Base-by-base conservation (phyloP, 2,797 vertebrate genomes). In the Fistularia commersonii region DNA sequence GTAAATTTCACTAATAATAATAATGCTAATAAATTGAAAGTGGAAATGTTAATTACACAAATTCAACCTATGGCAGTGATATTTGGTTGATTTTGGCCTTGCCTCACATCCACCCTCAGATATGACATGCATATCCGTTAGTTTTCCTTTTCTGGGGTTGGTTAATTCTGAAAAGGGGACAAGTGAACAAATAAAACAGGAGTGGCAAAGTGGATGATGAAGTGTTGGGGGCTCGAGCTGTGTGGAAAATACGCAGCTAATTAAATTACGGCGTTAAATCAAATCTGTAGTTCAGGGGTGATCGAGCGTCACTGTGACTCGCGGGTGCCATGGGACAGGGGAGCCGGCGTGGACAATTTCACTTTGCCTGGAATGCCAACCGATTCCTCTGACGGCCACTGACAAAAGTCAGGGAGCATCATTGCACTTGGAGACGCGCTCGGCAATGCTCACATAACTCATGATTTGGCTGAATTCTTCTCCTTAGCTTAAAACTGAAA, bases 221-320 rank as follows among this genome's bases (percentile, higher is more conserved):
- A 73, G 66, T 63, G 54, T 34, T 52, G 62, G 66, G 40, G 62
- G 36, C 48, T 42, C 61, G 59, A 57, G 74, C 48, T 57, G 52
- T 15, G 50, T 51, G 52, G 41, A 70, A 69, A 49, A 76, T 69
- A 46, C 46, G 61, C 45, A 1, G 59, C 73, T 77, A 87, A 80
- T 83, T 63, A 74, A 82, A 79, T 73, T 70, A 49, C 56, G 34
- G 70, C 52, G 49, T 56, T 81, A 70, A 85, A 83, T 84, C 69
- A 78, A 71, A 82, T 83, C 74, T 77, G 60, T 36, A 45, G 50
- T 23, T 51, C 51, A 51, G 31, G 44, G 43, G 32, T 62, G 59
- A 73, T 71, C 76, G 62, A 69, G 61, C 69, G 51, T 69, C 67
- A 66, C 52, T 51, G 63, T 73, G 61, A 55, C 39, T 10, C 11